Conservation (phyloP, 37 sponge, comb jelly and placozoan species). For the Axinella damicornis region DNA sequence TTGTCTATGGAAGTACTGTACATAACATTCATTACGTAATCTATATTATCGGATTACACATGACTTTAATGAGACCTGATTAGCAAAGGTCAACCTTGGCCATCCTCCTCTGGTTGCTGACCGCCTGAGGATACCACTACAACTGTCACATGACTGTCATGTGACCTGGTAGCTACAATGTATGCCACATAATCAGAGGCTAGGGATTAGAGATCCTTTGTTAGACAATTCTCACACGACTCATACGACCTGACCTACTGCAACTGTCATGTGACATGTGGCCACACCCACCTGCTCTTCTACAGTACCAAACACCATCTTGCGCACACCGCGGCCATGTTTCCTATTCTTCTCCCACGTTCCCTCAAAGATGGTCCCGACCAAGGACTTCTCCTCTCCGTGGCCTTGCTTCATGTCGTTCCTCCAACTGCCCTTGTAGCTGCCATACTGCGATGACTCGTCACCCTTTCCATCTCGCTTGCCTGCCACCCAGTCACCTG, state of each 20-base stretch:
- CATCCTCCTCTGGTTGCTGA: too few species aligned
- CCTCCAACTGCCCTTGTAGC: constrained; percentile 74
- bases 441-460: constrained; percentile 59
- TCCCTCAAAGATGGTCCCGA: constrained; percentile 83
- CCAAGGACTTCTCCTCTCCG: constrained; percentile 74
- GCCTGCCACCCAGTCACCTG: constrained; percentile 87
- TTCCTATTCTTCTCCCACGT: constrained; percentile 76
- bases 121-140: neutral
- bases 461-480: constrained; percentile 72
- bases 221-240: too few species aligned
- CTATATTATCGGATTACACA: too few species aligned
- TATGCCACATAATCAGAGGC: too few species aligned
- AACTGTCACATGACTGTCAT: neutral
- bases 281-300: constrained; percentile 74
- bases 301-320: constrained; percentile 64
- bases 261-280: neutral
- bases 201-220: too few species aligned
- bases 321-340: constrained; percentile 61
- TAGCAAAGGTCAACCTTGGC: too few species aligned
- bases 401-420: constrained; percentile 74
- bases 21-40: too few species aligned
- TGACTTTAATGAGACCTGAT: too few species aligned
- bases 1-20: too few species aligned
- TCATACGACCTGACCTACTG: too few species aligned
- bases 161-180: too few species aligned